phyloP scores from a whole-genome alignment of 2,113 vertebrate species.

The Potamarius usumacintae region DNA sequence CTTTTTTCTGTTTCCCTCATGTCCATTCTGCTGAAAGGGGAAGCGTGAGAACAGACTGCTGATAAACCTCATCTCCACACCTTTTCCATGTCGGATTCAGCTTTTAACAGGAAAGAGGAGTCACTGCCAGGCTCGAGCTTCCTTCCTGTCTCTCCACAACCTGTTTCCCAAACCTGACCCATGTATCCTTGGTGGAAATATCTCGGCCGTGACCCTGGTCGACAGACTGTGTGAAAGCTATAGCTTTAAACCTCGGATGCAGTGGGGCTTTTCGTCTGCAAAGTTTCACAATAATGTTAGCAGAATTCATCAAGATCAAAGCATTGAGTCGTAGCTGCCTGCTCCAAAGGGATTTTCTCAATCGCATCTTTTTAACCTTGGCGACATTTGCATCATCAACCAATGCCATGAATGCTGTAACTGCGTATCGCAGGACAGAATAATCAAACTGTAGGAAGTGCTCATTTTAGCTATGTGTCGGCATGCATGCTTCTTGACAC shows the following conservation, averaged over 20 bases:
- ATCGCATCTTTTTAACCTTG: neutral
- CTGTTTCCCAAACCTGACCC: conserved; percentile 41
- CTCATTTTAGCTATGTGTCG: neutral
- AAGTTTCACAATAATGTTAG: neutral
- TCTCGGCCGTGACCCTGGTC: neutral
- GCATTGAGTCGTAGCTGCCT: neutral
- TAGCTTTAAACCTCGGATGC: neutral
- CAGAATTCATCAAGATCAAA: neutral
- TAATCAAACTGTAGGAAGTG: neutral
- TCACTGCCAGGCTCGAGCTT: conserved; percentile 52
- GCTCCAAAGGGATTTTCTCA: neutral
- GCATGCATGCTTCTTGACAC: neutral
- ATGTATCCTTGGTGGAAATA: conserved; percentile 4
- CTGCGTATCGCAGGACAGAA: neutral
- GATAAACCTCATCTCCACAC: conserved; percentile 61
- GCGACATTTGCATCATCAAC: neutral
- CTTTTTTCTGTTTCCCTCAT: conserved; percentile 43
- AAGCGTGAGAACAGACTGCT: conserved; percentile 56
- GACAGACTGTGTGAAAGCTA: neutral
- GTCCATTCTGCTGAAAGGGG: conserved; percentile 53
- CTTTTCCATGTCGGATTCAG: conserved; percentile 48
- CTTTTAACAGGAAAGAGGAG: conserved; percentile 48
- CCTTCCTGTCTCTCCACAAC: conserved; percentile 57
- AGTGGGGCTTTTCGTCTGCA: neutral
- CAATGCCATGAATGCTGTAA: neutral